Evolutionary conservation across 2,888 invertebrate genomes (phyloP), one percentile per base, ranked within the genome.

Genomic region (Drosophila cyrtoloma): DNA sequence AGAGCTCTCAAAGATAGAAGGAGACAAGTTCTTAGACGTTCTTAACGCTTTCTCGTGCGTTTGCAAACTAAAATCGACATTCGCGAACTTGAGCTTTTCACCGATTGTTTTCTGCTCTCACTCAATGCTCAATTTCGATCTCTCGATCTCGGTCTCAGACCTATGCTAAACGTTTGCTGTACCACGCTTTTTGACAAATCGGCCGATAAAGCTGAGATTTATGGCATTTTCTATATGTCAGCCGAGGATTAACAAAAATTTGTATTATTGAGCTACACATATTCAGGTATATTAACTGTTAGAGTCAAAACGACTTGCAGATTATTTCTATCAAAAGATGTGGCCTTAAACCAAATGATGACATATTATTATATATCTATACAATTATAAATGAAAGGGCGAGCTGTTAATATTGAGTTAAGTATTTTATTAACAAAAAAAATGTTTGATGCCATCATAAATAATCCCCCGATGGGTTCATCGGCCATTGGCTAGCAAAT

Each of bases 171-270:
- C 58, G 69, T 62, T 71, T 73, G 83, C 71, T 65, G 62, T 71
- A 84, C 79, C 81, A 86, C 84, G 80, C 84, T 88, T 90, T 85
- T 86, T 86, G 90, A 86, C 90, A 86, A 90, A 90, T 86, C 89
- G 79, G 53, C 86, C 77, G 89, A 90, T 83, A 88, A 88, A 71
- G 84, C 71, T 51, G 77, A 90, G 89, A 86, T 90, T 86, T 86
- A 86, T 90, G 74, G 59, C 81, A 44, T 55, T 63, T 57, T 37
- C 44, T 60, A 58, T 67, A 75, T 37, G 50, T 53, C 68, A 32
- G 56, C 12, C 61, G 37, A 78, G 35, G 44, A 76, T 67, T 76
- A 64, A 37, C 33, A 59, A 37, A 78, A 56, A 64, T 37, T 76
- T 71, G 51, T 39, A 39, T 16, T 47, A 4, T 26, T 47, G 26